Percentiles rank a stretch among this genome's conserved stretches.
These are phyloP conservation scores for Vicugna pacos DNA, from an alignment of 2,113 vertebrate genomes.

Conservation along the genomic window DNA sequence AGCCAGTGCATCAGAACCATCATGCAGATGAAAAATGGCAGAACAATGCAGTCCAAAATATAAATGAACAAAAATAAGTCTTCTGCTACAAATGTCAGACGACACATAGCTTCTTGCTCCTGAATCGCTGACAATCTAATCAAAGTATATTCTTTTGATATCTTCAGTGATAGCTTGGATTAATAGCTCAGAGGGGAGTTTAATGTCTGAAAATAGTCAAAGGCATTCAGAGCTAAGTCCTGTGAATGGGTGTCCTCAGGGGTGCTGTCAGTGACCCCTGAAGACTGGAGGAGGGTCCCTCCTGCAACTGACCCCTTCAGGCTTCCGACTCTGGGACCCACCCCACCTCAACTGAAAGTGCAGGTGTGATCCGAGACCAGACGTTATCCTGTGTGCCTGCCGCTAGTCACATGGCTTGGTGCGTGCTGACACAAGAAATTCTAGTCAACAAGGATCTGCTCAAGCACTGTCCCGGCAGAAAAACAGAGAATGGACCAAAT, in stretches of 20 bases:
- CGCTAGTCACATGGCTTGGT: background rate
- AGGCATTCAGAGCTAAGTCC: background rate
- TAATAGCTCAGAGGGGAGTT: background rate
- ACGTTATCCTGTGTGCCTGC: background rate
- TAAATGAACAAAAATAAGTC: background rate
- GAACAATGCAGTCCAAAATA: background rate
- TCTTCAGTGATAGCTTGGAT: background rate
- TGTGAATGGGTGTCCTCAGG: background rate
- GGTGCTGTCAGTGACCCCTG: background rate
- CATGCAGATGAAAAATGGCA: background rate
- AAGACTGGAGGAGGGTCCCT: background rate
- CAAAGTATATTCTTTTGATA: background rate
- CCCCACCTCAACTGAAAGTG: background rate
- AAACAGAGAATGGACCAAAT: background rate
- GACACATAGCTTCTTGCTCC: background rate
- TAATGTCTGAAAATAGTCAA: background rate
- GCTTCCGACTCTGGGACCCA: background rate
- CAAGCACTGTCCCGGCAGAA: background rate
- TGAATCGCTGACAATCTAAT: background rate
- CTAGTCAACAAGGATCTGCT: background rate
- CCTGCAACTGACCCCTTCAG: accelerated
- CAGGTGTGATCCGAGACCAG: background rate
- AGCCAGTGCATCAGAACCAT: background rate
- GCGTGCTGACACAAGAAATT: background rate
- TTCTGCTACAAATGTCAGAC: background rate